phyloP scores from a whole-genome alignment of 2,797 vertebrate species.

The Chrosomus eos region DNA sequence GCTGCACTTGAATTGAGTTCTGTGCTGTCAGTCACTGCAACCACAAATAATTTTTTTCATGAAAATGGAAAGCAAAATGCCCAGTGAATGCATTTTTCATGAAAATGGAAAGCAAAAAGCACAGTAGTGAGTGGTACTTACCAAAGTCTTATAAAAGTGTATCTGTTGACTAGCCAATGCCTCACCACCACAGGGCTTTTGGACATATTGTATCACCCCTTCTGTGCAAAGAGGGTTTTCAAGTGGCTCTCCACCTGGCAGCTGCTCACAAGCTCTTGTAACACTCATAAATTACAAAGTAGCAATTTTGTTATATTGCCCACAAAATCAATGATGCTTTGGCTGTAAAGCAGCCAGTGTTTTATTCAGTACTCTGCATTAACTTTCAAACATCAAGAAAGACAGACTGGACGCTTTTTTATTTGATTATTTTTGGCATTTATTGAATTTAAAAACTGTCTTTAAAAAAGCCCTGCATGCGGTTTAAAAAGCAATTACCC shows the following conservation, averaged over 20 bases:
- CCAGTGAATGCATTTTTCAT: neutral
- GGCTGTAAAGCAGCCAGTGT: constrained; percentile 8
- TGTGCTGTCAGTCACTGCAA: constrained; percentile 48
- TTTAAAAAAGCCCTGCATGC: neutral
- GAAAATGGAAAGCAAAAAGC: constrained; percentile 22
- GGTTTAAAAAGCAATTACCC: neutral
- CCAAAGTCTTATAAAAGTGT: constrained; percentile 22
- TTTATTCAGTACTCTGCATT: constrained; percentile 15
- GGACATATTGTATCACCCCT: constrained; percentile 42
- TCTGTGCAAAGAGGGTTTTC: constrained; percentile 39
- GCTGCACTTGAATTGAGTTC: constrained; percentile 34
- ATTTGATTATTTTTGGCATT: neutral
- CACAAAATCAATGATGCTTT: constrained; percentile 24
- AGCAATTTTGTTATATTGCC: constrained; percentile 31
- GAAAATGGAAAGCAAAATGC: constrained; percentile 20
- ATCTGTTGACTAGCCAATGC: constrained; percentile 27
- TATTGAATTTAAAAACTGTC: neutral
- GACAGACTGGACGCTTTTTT: neutral
- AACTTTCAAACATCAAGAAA: neutral
- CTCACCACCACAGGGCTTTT: constrained; percentile 37
- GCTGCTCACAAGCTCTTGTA: constrained; percentile 15
- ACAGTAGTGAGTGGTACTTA: neutral
- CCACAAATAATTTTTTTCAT: constrained; percentile 44
- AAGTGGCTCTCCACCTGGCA: constrained; percentile 46
- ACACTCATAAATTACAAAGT: constrained; percentile 33